Conservation (phyloP, 2,888 invertebrate species). For the Ypsolopha sequella region DNA sequence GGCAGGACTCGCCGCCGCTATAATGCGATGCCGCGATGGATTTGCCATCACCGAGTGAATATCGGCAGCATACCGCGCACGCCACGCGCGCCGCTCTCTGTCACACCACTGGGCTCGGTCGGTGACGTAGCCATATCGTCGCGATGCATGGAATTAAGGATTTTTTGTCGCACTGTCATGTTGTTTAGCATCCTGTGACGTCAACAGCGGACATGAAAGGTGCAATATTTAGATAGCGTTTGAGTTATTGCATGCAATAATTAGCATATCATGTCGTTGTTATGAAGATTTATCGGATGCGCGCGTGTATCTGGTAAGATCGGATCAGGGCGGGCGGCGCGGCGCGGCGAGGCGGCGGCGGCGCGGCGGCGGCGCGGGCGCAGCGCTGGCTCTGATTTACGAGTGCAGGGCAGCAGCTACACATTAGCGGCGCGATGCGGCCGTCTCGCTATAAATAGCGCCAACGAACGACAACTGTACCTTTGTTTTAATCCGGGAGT, state of each 20-base stretch:
- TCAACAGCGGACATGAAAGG: not conserved
- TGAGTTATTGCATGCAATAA: not conserved
- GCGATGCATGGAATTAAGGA: not conserved
- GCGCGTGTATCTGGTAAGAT: no score
- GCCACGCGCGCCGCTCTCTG: not conserved
- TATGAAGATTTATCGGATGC: no score
- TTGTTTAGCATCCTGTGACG: not conserved
- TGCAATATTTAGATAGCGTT: not conserved
- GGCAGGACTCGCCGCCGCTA: not conserved
- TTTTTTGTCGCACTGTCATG: not conserved
- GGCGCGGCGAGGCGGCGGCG: no score
- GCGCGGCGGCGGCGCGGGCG: not conserved
- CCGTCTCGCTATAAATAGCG: not conserved
- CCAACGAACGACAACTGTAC: constrained; percentile 7
- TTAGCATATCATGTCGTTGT: not conserved
- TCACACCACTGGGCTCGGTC: not conserved
- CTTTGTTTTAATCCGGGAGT: constrained; percentile 7
- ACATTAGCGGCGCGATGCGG: not conserved
- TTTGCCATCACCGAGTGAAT: constrained; percentile 1
- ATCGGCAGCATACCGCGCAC: not conserved
- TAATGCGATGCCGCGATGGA: not conserved
- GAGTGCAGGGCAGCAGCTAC: not conserved
- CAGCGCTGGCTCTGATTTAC: not conserved
- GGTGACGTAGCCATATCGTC: not conserved
- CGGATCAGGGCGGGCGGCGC: no score